phyloP scores from a whole-genome alignment of 2,113 vertebrate genomes.

The rat (Rattus norvegicus) region GRCr8 NC_086034.1:85276501-85277000 shows the following conservation, averaged over 20 bases:
- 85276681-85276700: background rate
- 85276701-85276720: background rate
- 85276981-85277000: no score
- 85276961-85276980: accelerated
- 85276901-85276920: background rate
- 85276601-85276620: background rate
- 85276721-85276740: background rate
- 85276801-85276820: accelerated
- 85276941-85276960: background rate
- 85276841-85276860: background rate
- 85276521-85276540: background rate
- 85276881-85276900: accelerated
- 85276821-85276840: accelerated
- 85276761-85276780: accelerated
- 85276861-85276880: background rate
- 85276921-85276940: no score
- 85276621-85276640: background rate
- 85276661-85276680: background rate
- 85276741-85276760: no score
- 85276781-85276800: accelerated
- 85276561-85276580: accelerated
- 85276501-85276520: background rate
- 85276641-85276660: accelerated
- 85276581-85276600: background rate
- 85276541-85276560: accelerated